Evolutionary conservation across 2,797 vertebrate species (phyloP).

Genomic region (Gadopsis marmoratus): DNA sequence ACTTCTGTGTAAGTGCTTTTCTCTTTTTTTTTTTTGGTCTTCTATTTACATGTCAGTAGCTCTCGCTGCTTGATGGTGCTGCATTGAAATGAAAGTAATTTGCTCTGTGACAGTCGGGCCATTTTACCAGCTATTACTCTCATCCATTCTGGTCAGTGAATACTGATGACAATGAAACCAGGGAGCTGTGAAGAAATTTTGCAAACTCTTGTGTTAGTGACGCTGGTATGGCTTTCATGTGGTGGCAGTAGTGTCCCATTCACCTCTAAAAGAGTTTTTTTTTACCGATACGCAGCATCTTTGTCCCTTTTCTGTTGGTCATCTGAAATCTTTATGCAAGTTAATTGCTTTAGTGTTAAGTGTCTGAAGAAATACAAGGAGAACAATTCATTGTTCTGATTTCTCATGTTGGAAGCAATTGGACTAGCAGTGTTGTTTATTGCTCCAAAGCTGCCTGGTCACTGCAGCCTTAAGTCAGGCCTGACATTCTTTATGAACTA

Average conservation of each 20-base stretch:
- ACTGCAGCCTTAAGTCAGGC: constrained; percentile 47
- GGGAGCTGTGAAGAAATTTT: constrained; percentile 76
- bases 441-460: constrained; percentile 40
- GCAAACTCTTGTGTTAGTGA: constrained; percentile 65
- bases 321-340: constrained; percentile 6
- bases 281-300: constrained; percentile 19
- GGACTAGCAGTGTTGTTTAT: constrained; percentile 43
- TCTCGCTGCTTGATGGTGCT: constrained; percentile 72
- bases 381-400: constrained; percentile 19
- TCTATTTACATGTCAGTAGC: constrained; percentile 80
- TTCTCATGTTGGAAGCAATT: constrained; percentile 16
- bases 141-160: constrained; percentile 81
- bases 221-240: constrained; percentile 52
- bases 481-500: constrained; percentile 58
- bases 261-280: constrained; percentile 44
- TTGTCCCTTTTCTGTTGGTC: background rate
- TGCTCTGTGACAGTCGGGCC: constrained; percentile 75
- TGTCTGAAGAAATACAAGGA: constrained; percentile 8
- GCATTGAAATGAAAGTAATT: constrained; percentile 79
- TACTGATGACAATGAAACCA: constrained; percentile 77
- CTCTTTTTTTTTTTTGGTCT: constrained; percentile 48
- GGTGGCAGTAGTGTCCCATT: constrained; percentile 20
- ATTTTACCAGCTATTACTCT: constrained; percentile 82
- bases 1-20: constrained; percentile 74
- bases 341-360: constrained; percentile 11